Conservation (phyloP, 2,888 invertebrate genomes). For the Limnephilus marmoratus region DNA sequence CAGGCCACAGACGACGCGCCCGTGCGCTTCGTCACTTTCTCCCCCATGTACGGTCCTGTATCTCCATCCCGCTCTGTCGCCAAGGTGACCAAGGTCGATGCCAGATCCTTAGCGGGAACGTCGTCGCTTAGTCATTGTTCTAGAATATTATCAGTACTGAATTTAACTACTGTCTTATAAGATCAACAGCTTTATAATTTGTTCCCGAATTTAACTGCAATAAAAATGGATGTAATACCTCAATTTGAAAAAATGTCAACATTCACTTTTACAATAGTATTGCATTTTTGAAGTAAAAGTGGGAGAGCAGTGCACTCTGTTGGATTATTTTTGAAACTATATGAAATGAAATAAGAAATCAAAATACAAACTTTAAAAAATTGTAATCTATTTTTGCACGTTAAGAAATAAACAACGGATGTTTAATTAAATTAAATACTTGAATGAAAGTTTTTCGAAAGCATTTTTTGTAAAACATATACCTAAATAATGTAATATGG, state of each 20-base stretch:
- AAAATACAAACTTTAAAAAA: background rate
- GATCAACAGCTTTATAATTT: background rate
- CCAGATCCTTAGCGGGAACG: slow-evolving; percentile 65
- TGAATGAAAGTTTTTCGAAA: background rate
- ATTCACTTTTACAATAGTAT: background rate
- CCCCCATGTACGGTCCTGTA: slow-evolving; percentile 43
- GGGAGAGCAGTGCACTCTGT: slow-evolving; percentile 30
- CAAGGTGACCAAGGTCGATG: slow-evolving; percentile 67
- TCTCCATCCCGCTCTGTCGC: slow-evolving; percentile 62
- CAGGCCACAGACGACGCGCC: slow-evolving; percentile 60
- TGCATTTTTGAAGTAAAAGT: slow-evolving; percentile 7
- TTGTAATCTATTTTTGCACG: background rate
- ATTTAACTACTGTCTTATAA: background rate
- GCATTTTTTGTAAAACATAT: background rate
- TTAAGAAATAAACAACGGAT: background rate
- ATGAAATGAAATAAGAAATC: slow-evolving; percentile 12
- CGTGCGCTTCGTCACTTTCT: slow-evolving; percentile 59
- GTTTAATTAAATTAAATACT: background rate
- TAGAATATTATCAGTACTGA: slow-evolving; percentile 32
- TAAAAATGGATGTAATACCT: background rate
- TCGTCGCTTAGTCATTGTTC: slow-evolving; percentile 65
- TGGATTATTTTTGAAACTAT: slow-evolving; percentile 13
- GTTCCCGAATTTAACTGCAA: background rate
- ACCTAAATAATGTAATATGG: background rate
- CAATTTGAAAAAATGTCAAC: slow-evolving; percentile 8